phyloP scores from a whole-genome alignment of 1,140 invertebrate species.

The Hermetia illucens region DNA sequence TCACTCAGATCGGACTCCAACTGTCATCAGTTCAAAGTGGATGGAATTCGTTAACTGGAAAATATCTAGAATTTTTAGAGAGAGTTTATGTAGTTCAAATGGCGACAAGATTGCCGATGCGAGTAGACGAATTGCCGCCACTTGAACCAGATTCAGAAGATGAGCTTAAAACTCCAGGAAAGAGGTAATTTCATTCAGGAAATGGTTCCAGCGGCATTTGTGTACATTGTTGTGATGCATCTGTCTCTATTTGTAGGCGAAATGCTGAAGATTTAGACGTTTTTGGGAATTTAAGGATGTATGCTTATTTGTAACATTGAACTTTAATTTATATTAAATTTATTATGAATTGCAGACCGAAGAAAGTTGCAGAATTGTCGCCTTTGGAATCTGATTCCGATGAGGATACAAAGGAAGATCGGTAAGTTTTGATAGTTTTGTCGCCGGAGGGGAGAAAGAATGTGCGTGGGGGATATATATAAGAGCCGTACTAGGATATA shows the following conservation, averaged over 20 bases:
- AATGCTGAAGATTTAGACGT: constrained; percentile 10
- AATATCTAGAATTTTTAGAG: too few species aligned
- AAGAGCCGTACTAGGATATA: not conserved
- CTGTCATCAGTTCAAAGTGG: too few species aligned
- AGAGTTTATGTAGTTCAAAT: too few species aligned
- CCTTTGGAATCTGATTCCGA: constrained; percentile 22
- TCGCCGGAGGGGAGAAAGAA: too few species aligned
- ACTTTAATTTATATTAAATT: not conserved
- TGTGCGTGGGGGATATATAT: too few species aligned
- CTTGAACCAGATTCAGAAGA: constrained; percentile 20
- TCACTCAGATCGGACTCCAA: too few species aligned
- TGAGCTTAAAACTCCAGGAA: constrained; percentile 17
- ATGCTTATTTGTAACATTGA: not conserved
- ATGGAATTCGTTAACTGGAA: too few species aligned
- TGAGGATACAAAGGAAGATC: constrained; percentile 16
- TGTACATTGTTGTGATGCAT: not conserved
- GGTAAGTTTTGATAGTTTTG: constrained; percentile 3
- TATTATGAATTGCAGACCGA: constrained; percentile 14
- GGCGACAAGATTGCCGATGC: constrained; percentile 18
- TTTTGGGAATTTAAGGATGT: constrained; percentile 5
- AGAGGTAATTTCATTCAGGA: constrained; percentile 3
- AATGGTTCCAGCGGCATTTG: not conserved
- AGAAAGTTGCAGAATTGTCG: constrained; percentile 17
- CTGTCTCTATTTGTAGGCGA: constrained; percentile 1
- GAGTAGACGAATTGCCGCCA: constrained; percentile 19